Evolutionary conservation across 1,140 invertebrate genomes (phyloP).

Genomic region (Drosophila orena): DNA sequence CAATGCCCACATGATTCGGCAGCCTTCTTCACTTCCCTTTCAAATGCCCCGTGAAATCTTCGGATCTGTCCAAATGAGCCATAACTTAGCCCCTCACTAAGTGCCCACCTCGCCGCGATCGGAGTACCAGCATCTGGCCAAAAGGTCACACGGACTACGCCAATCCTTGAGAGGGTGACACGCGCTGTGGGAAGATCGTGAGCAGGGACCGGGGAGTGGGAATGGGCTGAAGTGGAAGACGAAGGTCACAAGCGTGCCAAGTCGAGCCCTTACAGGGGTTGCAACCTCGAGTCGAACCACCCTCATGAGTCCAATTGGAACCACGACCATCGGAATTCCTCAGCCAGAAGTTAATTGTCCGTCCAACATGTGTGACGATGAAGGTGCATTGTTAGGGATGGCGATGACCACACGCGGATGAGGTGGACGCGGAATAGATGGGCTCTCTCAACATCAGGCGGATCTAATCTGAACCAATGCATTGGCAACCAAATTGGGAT

Average conservation of each 20-base stretch:
- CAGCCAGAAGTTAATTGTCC: slow-evolving; percentile 30
- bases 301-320: slow-evolving; percentile 64
- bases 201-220: neutral
- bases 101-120: slow-evolving; percentile 24
- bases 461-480: neutral
- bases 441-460: neutral
- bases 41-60: slow-evolving; percentile 59
- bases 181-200: slow-evolving; percentile 48
- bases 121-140: slow-evolving; percentile 75
- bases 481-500: neutral
- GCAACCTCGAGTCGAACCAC: slow-evolving; percentile 18
- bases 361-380: slow-evolving; percentile 64
- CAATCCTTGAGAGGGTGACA: slow-evolving; percentile 56
- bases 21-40: slow-evolving; percentile 10
- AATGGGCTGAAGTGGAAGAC: slow-evolving; percentile 14
- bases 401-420: neutral
- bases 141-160: slow-evolving; percentile 65
- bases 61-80: slow-evolving; percentile 30
- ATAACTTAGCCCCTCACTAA: slow-evolving; percentile 40
- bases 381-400: slow-evolving; percentile 31
- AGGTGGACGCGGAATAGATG: neutral
- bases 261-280: slow-evolving; percentile 44
- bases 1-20: slow-evolving; percentile 35
- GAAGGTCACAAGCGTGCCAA: slow-evolving; percentile 55
- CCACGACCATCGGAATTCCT: slow-evolving; percentile 15